Base-by-base conservation (phyloP, 2,113 vertebrate species). In the Dascyllus trimaculatus region DNA sequence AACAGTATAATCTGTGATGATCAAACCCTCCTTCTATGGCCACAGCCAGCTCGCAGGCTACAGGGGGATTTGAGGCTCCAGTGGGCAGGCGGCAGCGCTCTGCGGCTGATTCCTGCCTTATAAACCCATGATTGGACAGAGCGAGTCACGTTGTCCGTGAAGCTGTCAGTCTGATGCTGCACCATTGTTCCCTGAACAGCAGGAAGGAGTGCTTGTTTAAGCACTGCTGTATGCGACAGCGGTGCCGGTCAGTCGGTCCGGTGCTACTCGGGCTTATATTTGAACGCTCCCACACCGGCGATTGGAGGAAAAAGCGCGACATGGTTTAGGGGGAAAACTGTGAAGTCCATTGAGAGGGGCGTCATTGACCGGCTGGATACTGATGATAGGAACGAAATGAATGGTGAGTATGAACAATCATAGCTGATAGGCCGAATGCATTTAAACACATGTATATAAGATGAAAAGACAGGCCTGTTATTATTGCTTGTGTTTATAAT, bases 161-260 rank as follows among this genome's bases (percentile, higher is more conserved):
- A 89, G 86, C 93, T 90, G 93, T 93, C 91, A 89, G 90, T 71
- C 85, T 73, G 81, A 83, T 92, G 89, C 93, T 88, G 93, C 93
- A 94, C 93, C 91, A 95, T 94, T 95, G 94, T 95, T 94, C 91
- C 90, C 78, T 0, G 54, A 83, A 85, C 86, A 91, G 88, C 92
- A 89, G 93, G 91, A 88, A 92, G 89, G 76, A 80, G 86, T 38
- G 91, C 70, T 48, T 35, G 57, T 76, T 54, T 52, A 43, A 71
- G 70, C 84, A 1, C 83, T 60, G 60, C 45, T 63, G 60, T 52
- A 75, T 68, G 84, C 82, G 71, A 75, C 81, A 79, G 78, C 59
- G 46, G 86, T 62, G 68, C 89, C 88, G 88, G 88, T 71, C 40
- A 9, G 62, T 53, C 61, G 7, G 65, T 53, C 64, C 25, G 14